These are phyloP conservation scores for Globia sparganii DNA, from an alignment of 2,888 invertebrate genomes.

Conservation along the genomic window DNA sequence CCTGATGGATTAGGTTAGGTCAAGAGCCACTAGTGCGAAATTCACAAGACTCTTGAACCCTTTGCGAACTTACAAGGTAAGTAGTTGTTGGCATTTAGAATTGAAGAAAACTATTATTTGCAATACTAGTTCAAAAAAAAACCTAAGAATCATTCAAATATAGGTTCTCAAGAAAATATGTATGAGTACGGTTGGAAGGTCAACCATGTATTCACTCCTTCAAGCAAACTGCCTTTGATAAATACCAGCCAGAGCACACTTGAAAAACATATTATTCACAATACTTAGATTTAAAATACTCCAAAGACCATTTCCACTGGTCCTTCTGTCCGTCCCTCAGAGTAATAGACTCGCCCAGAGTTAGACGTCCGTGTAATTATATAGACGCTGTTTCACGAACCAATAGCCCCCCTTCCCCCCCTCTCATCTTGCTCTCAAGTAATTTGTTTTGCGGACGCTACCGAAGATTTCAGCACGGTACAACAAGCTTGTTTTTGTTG, in stretches of 20 bases:
- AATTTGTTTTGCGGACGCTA: constrained; percentile 66
- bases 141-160: neutral
- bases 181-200: neutral
- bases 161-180: neutral
- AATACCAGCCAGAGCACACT: neutral
- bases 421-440: constrained; percentile 55
- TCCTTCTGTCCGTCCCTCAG: constrained; percentile 32
- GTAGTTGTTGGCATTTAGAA: neutral
- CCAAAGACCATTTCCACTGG: constrained; percentile 25
- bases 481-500: constrained; percentile 59
- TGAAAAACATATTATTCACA: neutral
- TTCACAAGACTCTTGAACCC: neutral
- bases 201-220: neutral
- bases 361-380: constrained; percentile 67
- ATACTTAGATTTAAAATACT: neutral
- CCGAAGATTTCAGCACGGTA: constrained; percentile 52
- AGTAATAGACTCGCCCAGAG: constrained; percentile 55
- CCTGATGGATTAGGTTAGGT: too few species aligned
- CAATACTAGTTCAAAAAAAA: neutral
- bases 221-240: neutral
- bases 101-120: neutral
- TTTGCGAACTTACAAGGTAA: neutral
- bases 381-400: constrained; percentile 67
- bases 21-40: too few species aligned
- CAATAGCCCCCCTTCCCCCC: constrained; percentile 51